Evolutionary conservation across 2,113 vertebrate genomes (phyloP).

Genomic region (Pedetes capensis): DNA sequence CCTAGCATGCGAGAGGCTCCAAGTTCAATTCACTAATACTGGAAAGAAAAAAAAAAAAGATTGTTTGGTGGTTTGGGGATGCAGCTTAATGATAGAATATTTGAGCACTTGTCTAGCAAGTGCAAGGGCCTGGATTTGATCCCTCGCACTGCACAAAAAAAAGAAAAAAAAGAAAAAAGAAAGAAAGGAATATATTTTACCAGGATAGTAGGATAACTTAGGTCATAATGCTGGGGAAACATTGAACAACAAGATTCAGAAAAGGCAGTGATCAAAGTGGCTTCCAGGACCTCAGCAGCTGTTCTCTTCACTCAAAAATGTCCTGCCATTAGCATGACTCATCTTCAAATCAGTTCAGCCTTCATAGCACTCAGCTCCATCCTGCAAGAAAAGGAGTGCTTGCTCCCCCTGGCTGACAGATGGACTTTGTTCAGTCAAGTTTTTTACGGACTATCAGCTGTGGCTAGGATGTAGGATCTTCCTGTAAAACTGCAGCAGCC

Average conservation of each 20-base stretch:
- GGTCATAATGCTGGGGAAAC: neutral
- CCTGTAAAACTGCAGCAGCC: neutral
- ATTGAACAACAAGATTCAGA: neutral
- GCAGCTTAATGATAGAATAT: no score
- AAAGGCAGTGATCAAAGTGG: neutral
- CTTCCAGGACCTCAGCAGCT: constrained; percentile 36
- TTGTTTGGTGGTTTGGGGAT: no score
- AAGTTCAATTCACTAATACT: no score
- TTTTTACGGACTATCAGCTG: neutral
- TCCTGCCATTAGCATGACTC: constrained; percentile 44
- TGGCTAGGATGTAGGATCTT: neutral
- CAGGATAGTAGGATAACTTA: neutral
- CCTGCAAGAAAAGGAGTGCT: constrained; percentile 34
- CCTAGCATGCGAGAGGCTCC: no score
- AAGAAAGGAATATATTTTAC: neutral
- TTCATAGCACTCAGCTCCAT: neutral
- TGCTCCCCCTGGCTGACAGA: neutral
- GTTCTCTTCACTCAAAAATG: constrained; percentile 28
- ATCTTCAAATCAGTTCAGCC: neutral
- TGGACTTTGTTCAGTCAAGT: neutral
- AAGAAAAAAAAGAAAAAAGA: constrained; percentile 16
- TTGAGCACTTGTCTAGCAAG: no score
- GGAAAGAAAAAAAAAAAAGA: neutral
- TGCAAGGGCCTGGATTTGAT: no score
- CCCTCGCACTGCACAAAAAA: no score